A percentile compares a stretch with the other conserved stretches of the same genome.
These are phyloP conservation scores for Lacanobia wlatinum DNA, from an alignment of 2,888 invertebrate species.

Conservation along the genomic window DNA sequence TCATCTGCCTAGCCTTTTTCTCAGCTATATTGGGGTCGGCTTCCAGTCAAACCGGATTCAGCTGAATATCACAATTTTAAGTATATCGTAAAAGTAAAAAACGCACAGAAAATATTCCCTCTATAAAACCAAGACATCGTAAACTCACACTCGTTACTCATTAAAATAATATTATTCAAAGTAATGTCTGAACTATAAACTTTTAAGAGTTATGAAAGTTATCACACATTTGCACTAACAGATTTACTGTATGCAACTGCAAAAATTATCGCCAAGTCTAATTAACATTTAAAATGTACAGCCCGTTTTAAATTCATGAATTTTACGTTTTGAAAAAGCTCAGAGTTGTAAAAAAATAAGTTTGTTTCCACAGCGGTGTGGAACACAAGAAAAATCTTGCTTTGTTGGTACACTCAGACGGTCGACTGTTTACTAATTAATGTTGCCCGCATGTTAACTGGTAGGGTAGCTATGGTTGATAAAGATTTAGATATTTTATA, in stretches of 20 bases:
- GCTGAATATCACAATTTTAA: too few species aligned
- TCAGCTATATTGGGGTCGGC: too few species aligned
- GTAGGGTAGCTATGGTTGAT: conserved; percentile 68
- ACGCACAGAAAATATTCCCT: not conserved
- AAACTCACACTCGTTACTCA: conserved; percentile 11
- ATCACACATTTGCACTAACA: conserved; percentile 46
- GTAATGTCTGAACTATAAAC: conserved; percentile 29
- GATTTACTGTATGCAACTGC: conserved; percentile 51
- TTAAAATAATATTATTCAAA: conserved; percentile 23
- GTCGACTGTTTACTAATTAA: conserved; percentile 88
- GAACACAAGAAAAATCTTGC: conserved; percentile 80
- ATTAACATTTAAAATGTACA: conserved; percentile 71
- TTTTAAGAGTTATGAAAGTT: conserved; percentile 50
- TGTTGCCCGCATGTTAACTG: conserved; percentile 85
- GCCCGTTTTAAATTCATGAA: conserved; percentile 70
- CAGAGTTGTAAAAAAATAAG: conserved; percentile 70
- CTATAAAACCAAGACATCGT: not conserved
- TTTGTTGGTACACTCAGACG: conserved; percentile 83
- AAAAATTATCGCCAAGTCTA: conserved; percentile 64
- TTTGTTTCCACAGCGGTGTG: conserved; percentile 66
- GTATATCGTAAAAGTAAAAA: too few species aligned
- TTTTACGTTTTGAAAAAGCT: conserved; percentile 71
- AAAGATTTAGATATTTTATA: not conserved
- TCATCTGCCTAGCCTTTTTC: too few species aligned
- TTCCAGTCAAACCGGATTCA: too few species aligned